phyloP scores from a whole-genome alignment of 2,888 invertebrate genomes.

The Ferrisia virgata region DNA sequence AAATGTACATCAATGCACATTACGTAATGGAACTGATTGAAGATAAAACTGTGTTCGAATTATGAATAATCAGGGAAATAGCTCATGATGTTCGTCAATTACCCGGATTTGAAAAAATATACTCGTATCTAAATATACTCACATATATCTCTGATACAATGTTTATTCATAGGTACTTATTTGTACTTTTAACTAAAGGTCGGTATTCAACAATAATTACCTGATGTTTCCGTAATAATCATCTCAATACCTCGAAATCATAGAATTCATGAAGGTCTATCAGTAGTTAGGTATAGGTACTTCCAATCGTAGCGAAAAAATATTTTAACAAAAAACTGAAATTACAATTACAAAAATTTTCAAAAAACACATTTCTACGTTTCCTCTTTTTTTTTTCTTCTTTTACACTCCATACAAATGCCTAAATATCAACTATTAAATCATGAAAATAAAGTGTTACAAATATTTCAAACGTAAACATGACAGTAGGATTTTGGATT shows the following conservation, averaged over 20 bases:
- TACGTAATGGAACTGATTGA: background rate
- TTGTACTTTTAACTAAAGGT: too few species aligned
- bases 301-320: background rate
- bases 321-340: background rate
- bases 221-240: too few species aligned
- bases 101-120: background rate
- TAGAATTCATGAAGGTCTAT: too few species aligned
- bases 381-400: background rate
- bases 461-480: slow-evolving; percentile 22
- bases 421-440: background rate
- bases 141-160: too few species aligned
- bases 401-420: background rate
- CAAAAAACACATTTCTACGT: background rate
- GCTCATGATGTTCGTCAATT: background rate
- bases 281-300: too few species aligned
- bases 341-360: background rate
- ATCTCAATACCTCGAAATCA: too few species aligned
- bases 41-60: background rate
- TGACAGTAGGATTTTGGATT: background rate
- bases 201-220: too few species aligned
- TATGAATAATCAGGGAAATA: background rate
- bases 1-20: background rate
- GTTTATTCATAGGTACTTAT: too few species aligned
- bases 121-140: too few species aligned
- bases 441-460: background rate